Percentiles rank a stretch among this genome's conserved stretches.
These are phyloP conservation scores for Epizoanthus stellaris DNA, from an alignment of 92 coral and sea anemone genomes.

Conservation along the genomic window DNA sequence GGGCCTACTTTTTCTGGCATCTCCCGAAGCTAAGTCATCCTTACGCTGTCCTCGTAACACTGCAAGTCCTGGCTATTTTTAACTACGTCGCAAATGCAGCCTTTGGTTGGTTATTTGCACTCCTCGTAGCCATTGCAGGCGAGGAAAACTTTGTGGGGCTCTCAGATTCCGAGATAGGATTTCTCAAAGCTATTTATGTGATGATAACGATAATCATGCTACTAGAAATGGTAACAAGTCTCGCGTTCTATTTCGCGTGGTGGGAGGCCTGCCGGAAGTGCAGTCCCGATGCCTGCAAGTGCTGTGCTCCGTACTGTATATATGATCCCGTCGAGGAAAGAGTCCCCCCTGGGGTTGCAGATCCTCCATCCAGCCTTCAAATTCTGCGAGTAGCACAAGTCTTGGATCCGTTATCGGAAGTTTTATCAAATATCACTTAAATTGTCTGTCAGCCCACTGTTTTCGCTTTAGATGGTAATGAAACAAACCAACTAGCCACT, in stretches of 20 bases:
- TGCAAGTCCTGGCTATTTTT: constrained; percentile 11
- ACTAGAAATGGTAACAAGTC: background rate
- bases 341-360: background rate
- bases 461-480: no score
- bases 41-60: constrained; percentile 15
- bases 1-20: constrained; percentile 22
- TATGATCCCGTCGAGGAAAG: constrained; percentile 2
- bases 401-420: constrained; percentile 5
- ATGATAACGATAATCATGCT: constrained; percentile 27
- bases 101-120: constrained; percentile 14
- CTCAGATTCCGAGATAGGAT: constrained; percentile 21
- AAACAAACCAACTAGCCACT: no score
- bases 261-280: background rate
- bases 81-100: constrained; percentile 7
- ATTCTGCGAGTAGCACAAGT: background rate
- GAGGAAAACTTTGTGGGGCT: constrained; percentile 2
- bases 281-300: constrained; percentile 11
- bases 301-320: constrained; percentile 11
- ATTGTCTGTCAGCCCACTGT: no score
- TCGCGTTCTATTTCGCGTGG: constrained; percentile 16
- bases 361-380: constrained; percentile 1
- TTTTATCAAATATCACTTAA: background rate
- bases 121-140: background rate
- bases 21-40: constrained; percentile 23
- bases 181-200: constrained; percentile 4